Evolutionary conservation across 2,797 vertebrate genomes (phyloP), one percentile per base, ranked within the genome.

Genomic region (Spinus pinus): DNA sequence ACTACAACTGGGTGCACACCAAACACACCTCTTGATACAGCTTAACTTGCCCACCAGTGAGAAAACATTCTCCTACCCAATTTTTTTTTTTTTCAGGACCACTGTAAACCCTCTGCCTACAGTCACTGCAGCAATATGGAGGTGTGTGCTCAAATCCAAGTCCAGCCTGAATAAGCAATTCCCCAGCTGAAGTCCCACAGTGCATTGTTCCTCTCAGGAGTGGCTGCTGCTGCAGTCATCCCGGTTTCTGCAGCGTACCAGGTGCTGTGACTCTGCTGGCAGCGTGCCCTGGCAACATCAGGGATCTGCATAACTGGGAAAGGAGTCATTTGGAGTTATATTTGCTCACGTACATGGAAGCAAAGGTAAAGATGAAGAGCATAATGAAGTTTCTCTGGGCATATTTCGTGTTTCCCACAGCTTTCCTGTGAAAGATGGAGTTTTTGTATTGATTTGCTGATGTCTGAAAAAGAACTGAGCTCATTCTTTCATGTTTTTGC

Each of bases 171-270:
- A 37, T 6, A 61, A 78, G 46, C 35, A 74, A 21, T 33, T 90
- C 81, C 50, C 39, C 46, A 78, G 35, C 30, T 78, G 69, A 89
- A 87, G 81, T 35, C 46, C 71, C 78, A 71, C 31, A 37, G 28
- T 0, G 0, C 44, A 35, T 8, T 0, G 0, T 21, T 80, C 30
- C 53, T 10, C 1, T 31, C 27, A 50, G 44, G 57, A 77, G 30
- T 0, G 30, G 46, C 53, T 82, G 67, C 35, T 0, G 0, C 31
- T 0, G 0, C 54, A 27, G 39, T 24, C 70, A 66, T 12, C 49
- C 42, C 0, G 0, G 20, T 25, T 28, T 66, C 78, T 70, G 74
- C 35, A n/a, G 51, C 0, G 0, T 3, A 19, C 0, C 1, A 51
- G 42, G 42, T 17, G 50, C 54, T 1, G 3, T 0, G 0, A 23